Base-by-base conservation (phyloP, 2,797 vertebrate genomes). In the Rousettus madagascariensis region DNA sequence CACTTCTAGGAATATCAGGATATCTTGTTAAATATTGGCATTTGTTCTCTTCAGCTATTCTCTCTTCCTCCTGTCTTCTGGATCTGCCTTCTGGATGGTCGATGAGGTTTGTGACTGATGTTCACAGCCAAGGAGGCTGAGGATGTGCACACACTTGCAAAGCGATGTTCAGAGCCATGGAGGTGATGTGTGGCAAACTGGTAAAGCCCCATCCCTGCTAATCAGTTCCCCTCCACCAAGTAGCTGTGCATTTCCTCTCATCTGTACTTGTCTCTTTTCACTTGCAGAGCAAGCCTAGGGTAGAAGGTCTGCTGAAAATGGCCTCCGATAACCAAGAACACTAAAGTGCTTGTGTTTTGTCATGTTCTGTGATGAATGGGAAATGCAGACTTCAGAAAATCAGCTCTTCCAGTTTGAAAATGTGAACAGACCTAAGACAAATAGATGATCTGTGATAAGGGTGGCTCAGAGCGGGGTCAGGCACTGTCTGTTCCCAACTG, bases 261-360 rank as follows among this genome's bases (percentile, higher is more conserved):
- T 91, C 43, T 49, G 28, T 43, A 51, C 20, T 69, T 41, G 86
- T 75, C 75, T 85, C 65, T 19, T 38, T 96, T 89, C 61, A 30
- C 95, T 51, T 80, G 33, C 94, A 94, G 91, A 83, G 95, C 96
- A 94, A 95, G 72, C 85, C 65, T 86, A 91, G 79, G 49, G 95
- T 75, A 53, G 89, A 72, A 88, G 88, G 61, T 61, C 96, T 75
- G 30, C 65, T 83, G 78, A 59, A 83, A 74, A 72, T 86, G 92
- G 65, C 41, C 85, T 97, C 89, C 38, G 30, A 82, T 4, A 1
- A 68, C 43, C 59, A 61, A 86, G 90, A 74, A 78, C 82, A 79
- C 90, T 51, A 69, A 43, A 8, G 46, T 95, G 85, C 85, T 49
- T 75, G 51, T 53, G 0, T 72, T 88, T 11, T 88, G 77, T 86